A percentile compares a stretch with the other conserved stretches of the same genome.
Conservation (phyloP, 2,113 vertebrate genomes). For the Megalops atlanticus region DNA sequence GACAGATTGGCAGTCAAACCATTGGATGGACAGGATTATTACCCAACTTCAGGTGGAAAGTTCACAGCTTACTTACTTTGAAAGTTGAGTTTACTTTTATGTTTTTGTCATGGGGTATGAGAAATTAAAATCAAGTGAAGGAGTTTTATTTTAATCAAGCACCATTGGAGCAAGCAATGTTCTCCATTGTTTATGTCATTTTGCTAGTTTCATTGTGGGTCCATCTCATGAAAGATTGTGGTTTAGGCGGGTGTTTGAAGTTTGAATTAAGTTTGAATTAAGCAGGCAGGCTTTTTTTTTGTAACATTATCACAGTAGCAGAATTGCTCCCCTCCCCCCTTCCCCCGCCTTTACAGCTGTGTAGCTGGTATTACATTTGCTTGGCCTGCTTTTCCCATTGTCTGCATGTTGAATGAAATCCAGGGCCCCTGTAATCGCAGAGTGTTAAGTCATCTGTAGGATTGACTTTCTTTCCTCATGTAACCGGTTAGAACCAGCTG, state of each 20-base stretch:
- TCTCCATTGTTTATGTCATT: too few relatives aligned
- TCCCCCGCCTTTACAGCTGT: neutral
- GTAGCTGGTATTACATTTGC: constrained; percentile 24
- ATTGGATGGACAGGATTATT: neutral
- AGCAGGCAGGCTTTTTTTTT: neutral
- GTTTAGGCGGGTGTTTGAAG: neutral
- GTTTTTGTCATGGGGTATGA: too few relatives aligned
- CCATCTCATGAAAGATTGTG: neutral
- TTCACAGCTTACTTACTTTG: too few relatives aligned
- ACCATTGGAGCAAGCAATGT: too few relatives aligned
- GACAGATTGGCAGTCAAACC: neutral
- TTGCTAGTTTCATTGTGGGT: neutral
- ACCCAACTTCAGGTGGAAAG: neutral
- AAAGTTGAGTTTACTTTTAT: too few relatives aligned
- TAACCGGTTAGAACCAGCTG: constrained; percentile 60
- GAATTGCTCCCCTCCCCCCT: neutral
- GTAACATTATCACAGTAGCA: neutral
- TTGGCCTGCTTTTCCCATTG: constrained; percentile 33
- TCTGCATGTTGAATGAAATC: constrained; percentile 37
- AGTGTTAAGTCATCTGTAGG: constrained; percentile 40
- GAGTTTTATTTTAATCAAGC: too few relatives aligned
- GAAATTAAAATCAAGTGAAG: too few relatives aligned
- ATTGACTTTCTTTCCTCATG: constrained; percentile 40
- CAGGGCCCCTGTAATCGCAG: constrained; percentile 21
- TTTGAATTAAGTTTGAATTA: neutral